phyloP scores from a whole-genome alignment of 2,797 vertebrate species.

The Triplophysa yarkandensis region DNA sequence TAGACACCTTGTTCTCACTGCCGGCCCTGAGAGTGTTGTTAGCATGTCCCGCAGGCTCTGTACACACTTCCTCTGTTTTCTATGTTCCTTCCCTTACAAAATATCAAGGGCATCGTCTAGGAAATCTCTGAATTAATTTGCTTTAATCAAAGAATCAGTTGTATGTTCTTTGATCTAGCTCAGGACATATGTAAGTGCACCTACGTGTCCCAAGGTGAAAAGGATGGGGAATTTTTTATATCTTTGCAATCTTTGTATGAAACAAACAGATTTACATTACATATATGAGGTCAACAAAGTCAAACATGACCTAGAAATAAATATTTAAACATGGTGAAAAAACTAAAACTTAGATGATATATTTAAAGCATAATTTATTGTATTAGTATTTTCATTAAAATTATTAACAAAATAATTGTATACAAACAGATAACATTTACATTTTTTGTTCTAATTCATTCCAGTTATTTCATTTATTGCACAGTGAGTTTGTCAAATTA shows the following conservation, averaged over 20 bases:
- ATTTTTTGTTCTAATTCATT: slow-evolving; percentile 27
- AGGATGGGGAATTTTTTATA: background rate
- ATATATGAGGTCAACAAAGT: too few relatives aligned
- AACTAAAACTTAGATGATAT: too few relatives aligned
- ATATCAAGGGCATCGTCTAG: slow-evolving; percentile 50
- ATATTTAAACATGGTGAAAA: too few relatives aligned
- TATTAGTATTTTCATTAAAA: too few relatives aligned
- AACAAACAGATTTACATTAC: too few relatives aligned
- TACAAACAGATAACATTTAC: too few relatives aligned
- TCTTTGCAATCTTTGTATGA: too few relatives aligned
- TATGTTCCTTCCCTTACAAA: background rate
- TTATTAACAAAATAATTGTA: too few relatives aligned
- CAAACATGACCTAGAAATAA: too few relatives aligned
- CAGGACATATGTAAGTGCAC: slow-evolving; percentile 1
- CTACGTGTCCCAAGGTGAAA: slow-evolving; percentile 11
- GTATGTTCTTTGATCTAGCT: slow-evolving; percentile 12
- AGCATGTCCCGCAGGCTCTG: slow-evolving; percentile 29
- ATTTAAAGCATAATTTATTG: too few relatives aligned
- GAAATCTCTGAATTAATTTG: slow-evolving; percentile 13
- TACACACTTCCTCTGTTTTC: slow-evolving; percentile 22
- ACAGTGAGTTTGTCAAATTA: too few relatives aligned
- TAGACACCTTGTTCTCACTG: slow-evolving; percentile 68
- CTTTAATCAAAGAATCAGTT: background rate
- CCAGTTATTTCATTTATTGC: too few relatives aligned
- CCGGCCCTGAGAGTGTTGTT: slow-evolving; percentile 61